Conservation (phyloP, 2,888 invertebrate species). For the Actias luna region DNA sequence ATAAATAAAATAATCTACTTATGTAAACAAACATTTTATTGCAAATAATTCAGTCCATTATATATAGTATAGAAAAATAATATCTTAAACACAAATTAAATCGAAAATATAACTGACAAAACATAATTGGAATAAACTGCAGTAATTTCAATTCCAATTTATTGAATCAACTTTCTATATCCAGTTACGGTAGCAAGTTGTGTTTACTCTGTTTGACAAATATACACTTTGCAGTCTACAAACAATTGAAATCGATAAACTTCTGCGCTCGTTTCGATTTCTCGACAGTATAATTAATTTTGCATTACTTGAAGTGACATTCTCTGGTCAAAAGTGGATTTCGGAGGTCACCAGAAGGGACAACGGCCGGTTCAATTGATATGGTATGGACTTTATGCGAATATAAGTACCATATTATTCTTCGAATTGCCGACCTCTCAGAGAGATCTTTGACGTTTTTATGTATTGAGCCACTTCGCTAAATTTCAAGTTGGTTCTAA, state of each 20-base stretch:
- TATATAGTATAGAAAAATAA: no score
- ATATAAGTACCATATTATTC: conserved; percentile 13
- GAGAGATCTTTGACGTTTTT: neutral
- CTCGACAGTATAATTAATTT: conserved; percentile 14
- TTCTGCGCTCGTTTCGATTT: neutral
- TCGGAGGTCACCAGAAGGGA: conserved; percentile 44
- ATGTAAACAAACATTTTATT: no score
- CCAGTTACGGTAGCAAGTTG: neutral
- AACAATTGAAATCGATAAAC: neutral
- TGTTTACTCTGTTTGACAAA: neutral
- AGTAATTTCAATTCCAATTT: conserved; percentile 6
- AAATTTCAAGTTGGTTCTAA: neutral
- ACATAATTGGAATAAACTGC: conserved; percentile 13
- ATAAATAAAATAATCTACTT: no score
- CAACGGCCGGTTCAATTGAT: conserved; percentile 46
- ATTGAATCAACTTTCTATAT: neutral
- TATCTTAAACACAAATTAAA: neutral
- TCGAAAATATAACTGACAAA: neutral
- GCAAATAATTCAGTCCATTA: no score
- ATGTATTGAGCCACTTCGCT: neutral
- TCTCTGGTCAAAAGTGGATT: conserved; percentile 36
- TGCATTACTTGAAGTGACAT: conserved; percentile 21
- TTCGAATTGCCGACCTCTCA: conserved; percentile 13
- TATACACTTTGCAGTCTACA: neutral
- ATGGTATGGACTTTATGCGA: conserved; percentile 22